Evolutionary conservation across 2,113 vertebrate species (phyloP), one percentile per base, ranked within the genome.

Genomic region (Phalacrocorax carbo): DNA sequence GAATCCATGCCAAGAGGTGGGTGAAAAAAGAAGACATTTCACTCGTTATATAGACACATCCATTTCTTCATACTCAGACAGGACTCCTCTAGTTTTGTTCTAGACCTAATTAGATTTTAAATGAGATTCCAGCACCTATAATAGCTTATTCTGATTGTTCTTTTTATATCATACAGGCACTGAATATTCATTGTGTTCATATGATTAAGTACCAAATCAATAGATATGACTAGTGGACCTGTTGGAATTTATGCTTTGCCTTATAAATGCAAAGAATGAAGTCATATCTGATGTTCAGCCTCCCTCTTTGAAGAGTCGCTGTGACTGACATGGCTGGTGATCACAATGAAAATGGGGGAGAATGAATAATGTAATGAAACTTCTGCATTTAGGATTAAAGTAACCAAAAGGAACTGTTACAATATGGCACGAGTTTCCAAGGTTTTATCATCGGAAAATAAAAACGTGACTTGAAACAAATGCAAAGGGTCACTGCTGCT

Each of bases 61-160:
- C 93, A 94, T 98, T 97, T 98, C 93, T 90, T 96, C 96, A 75
- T 52, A 79, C 51, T 84, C 95, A 97, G 88, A 96, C 92, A 94
- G 96, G 93, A 93, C 82, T 97, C 86, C 93, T 97, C 95, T 95
- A 97, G 94, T 97, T 98, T 98, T 97, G 86, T 92, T 94, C 96
- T 91, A 98, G 96, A 97, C 92, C 88, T 98, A 98, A 98, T 98
- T 98, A 97, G 91, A 96, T 98, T 98, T 98, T 97, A 98, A 98
- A 98, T 98, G 97, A 98, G 97, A 98, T 98, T 98, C 97, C 96
- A 96, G 95, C 94, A 98, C 97, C 96, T 95, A 97, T 98, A 98
- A 98, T 98, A 98, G 96, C 97, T 97, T 98, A 97, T 98, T 98
- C 98, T 98, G 97, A 98, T 98, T 98, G 96, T 98, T 98, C 98